phyloP scores from a whole-genome alignment of 2,888 invertebrate species.

The Drosophila silvestris region DNA sequence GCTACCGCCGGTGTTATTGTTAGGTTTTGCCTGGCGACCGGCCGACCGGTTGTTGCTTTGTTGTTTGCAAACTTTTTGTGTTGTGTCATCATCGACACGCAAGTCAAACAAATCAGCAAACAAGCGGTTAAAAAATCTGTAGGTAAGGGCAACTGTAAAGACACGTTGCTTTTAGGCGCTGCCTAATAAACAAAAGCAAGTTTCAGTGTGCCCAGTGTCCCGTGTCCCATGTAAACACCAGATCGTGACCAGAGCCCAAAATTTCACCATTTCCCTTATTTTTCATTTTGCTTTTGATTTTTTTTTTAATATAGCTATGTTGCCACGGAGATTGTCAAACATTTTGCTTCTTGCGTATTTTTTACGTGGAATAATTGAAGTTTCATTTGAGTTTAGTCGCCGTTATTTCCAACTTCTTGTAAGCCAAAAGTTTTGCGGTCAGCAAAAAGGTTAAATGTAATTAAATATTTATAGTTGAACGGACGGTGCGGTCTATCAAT shows the following conservation, averaged over 20 bases:
- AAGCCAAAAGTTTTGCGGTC: slow-evolving; percentile 56
- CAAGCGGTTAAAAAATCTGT: slow-evolving; percentile 43
- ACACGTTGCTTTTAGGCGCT: slow-evolving; percentile 49
- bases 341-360: slow-evolving; percentile 58
- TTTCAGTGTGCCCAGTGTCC: slow-evolving; percentile 30
- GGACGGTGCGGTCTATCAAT: slow-evolving; percentile 56
- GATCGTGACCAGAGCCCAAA: slow-evolving; percentile 69
- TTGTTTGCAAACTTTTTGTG: slow-evolving; percentile 53
- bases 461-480: slow-evolving; percentile 74
- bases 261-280: slow-evolving; percentile 5
- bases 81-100: slow-evolving; percentile 82
- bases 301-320: slow-evolving; percentile 13
- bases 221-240: slow-evolving; percentile 67
- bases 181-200: slow-evolving; percentile 47
- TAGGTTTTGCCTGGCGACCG: neutral
- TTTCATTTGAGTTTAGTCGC: slow-evolving; percentile 67
- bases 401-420: slow-evolving; percentile 27
- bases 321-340: slow-evolving; percentile 37
- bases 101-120: slow-evolving; percentile 82
- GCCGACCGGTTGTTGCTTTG: slow-evolving; percentile 11
- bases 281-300: slow-evolving; percentile 18
- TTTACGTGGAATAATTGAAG: slow-evolving; percentile 81
- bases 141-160: slow-evolving; percentile 46
- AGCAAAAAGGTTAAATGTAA: slow-evolving; percentile 68
- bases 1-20: slow-evolving; percentile 28